Base-by-base conservation (phyloP, 2,888 invertebrate species). In the Apantesis nais region DNA sequence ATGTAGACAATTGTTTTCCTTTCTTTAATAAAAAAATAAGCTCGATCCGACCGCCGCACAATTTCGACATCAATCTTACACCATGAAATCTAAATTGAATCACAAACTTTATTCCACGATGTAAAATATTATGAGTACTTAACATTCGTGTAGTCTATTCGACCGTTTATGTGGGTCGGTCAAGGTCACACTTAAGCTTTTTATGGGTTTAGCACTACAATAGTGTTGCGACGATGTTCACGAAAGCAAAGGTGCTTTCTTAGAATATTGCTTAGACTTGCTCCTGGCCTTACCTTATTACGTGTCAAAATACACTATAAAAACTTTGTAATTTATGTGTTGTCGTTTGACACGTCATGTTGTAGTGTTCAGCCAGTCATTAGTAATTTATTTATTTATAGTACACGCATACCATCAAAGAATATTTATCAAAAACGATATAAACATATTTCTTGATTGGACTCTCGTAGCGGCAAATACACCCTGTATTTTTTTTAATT, bases 171-270 rank as follows among this genome's bases (percentile, higher is more conserved):
- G 62, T 48, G 60, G 68, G 41, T 70, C 62, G 76, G 74, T 76
- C 78, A 75, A 75, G 77, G 77, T 52, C 52, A 44, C 44, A 8
- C 16, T 55, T 66, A 66, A 44, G 31, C 61, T 72, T 52, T 74
- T 74, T 74, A 72, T 72, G 52, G 34, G 52, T 66, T 61, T 70
- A 72, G 74, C 75, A 68, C 74, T 72, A 68, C 66, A 14, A 12
- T 58, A 58, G 25, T 58, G 58, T 29, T 58, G 25, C 16, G 69
- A 66, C 66, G 68, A 67, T 70, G 65, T 71, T 67, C 61, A 66
- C 72, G 70, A 71, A 74, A 58, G 66, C 73, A 70, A 66, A 58
- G 74, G 73, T 71, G 75, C 73, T 71, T 77, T 77, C 72, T 69
- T 55, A 61, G 67, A 71, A 70, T 55, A 68, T 69, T 65, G 60